These are phyloP conservation scores for Megaceryle maxima DNA, from an alignment of 2,113 vertebrate genomes.

Conservation along the genomic window DNA sequence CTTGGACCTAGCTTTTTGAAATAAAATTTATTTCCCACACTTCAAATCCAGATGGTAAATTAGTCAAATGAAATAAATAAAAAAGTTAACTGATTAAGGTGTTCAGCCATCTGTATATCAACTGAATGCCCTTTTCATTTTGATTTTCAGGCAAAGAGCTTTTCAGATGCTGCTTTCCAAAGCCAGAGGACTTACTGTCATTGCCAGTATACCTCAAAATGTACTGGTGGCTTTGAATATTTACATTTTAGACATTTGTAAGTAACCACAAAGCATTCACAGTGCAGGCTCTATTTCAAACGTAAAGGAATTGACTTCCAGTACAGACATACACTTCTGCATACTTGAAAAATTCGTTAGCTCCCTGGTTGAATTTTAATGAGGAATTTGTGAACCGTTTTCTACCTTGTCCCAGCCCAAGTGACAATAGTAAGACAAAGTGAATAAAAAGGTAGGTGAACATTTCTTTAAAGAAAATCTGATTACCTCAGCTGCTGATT, in stretches of 20 bases:
- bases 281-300: neutral
- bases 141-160: slow-evolving; percentile 59
- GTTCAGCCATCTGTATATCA: neutral
- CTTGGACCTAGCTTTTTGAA: neutral
- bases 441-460: slow-evolving; percentile 71
- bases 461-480: slow-evolving; percentile 76
- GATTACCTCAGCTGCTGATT: slow-evolving; percentile 83
- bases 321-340: neutral
- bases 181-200: neutral
- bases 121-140: neutral
- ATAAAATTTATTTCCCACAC: neutral
- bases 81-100: neutral
- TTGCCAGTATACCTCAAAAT: neutral
- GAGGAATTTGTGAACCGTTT: neutral
- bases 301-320: neutral
- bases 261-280: neutral
- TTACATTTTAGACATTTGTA: neutral
- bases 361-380: neutral
- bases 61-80: neutral
- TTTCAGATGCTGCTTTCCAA: slow-evolving; percentile 2
- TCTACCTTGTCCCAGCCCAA: slow-evolving; percentile 22
- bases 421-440: slow-evolving; percentile 43
- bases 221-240: neutral
- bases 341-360: neutral
- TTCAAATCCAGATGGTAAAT: neutral